phyloP scores from a whole-genome alignment of 2,888 invertebrate species.

The Aleiodes testaceus region DNA sequence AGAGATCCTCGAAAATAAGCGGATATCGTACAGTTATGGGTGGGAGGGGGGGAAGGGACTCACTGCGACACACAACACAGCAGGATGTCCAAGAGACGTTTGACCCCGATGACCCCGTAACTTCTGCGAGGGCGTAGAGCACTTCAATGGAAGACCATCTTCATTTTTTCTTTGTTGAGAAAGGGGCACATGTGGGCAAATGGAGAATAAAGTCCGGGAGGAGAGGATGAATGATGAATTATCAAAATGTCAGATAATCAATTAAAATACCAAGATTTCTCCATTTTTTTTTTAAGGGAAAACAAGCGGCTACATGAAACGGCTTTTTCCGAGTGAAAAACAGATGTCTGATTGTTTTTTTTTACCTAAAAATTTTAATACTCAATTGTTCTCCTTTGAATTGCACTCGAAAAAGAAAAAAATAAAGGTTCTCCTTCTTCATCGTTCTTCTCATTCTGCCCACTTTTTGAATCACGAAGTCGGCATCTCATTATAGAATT shows the following conservation, averaged over 20 bases:
- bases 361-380: no score
- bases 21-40: slow-evolving; percentile 32
- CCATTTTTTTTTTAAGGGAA: no score
- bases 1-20: slow-evolving; percentile 30
- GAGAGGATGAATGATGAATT: slow-evolving; percentile 71
- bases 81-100: slow-evolving; percentile 63
- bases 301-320: no score
- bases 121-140: slow-evolving; percentile 64
- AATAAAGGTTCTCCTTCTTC: slow-evolving; percentile 29
- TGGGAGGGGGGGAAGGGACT: slow-evolving; percentile 50
- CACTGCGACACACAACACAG: slow-evolving; percentile 67
- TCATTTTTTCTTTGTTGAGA: slow-evolving; percentile 28
- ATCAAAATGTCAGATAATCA: slow-evolving; percentile 69
- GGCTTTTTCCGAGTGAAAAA: no score
- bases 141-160: slow-evolving; percentile 54
- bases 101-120: slow-evolving; percentile 52
- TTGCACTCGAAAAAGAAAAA: slow-evolving; percentile 1
- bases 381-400: slow-evolving; percentile 31
- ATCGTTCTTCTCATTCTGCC: background rate
- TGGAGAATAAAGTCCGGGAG: slow-evolving; percentile 23
- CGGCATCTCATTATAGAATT: slow-evolving; percentile 59
- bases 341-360: no score
- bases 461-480: slow-evolving; percentile 52
- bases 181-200: slow-evolving; percentile 26
- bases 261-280: no score